These are phyloP conservation scores for Dynastes hyllus DNA, from an alignment of 2,888 invertebrate genomes.

Conservation along the genomic window DNA sequence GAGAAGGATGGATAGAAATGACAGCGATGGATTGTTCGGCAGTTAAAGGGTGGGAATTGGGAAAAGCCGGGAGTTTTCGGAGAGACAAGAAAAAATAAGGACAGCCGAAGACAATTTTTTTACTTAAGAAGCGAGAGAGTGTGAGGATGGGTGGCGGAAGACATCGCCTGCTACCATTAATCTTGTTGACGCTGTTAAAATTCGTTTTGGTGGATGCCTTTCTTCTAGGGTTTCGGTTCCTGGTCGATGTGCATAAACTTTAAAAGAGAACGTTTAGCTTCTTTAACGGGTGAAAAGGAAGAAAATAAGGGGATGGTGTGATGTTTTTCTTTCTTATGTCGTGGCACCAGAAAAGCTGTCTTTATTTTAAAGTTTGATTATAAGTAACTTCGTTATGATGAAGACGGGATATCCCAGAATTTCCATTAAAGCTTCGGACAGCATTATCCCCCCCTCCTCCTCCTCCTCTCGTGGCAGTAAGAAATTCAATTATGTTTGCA, in stretches of 20 bases:
- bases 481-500: too few species aligned
- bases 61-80: background rate
- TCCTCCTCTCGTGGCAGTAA: too few species aligned
- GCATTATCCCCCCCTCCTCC: too few species aligned
- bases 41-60: background rate
- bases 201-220: background rate
- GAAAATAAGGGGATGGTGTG: background rate
- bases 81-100: constrained; percentile 6
- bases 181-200: background rate
- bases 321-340: background rate
- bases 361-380: too few species aligned
- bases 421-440: too few species aligned
- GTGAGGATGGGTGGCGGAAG: background rate
- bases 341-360: too few species aligned
- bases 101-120: constrained; percentile 9
- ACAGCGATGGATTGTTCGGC: background rate
- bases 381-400: too few species aligned
- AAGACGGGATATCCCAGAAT: too few species aligned
- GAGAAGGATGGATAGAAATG: background rate
- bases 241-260: background rate
- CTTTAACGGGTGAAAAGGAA: background rate
- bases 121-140: background rate
- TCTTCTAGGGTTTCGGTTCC: background rate
- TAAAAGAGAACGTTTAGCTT: background rate
- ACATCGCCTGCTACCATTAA: background rate